Base-by-base conservation (phyloP, 2,113 vertebrate species). In the Cichladusa arquata region DNA sequence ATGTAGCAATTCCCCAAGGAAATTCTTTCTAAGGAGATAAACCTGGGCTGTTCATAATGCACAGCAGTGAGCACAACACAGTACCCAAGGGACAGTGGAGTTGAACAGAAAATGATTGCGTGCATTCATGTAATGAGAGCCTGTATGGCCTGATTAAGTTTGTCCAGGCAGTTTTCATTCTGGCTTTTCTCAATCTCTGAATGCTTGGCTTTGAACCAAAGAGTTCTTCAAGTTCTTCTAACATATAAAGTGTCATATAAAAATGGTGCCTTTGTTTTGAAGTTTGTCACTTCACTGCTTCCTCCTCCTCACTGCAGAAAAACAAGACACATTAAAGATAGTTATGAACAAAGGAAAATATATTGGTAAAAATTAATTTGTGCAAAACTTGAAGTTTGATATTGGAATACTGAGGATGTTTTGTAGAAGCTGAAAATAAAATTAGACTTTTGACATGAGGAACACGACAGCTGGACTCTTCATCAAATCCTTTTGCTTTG, bases 231-330 rank as follows among this genome's bases (percentile, higher is more conserved):
- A 79, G 82, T 69, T 93, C 74, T 90, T 85, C 58, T 77, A 80
- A 83, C n/a, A 45, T 96, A 92, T 86, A 84, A 78, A 28, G 23
- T 92, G 67, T 92, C 86, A 62, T 83, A 85, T 82, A 92, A 62
- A 90, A 96, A 90, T 34, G 64, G 76, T 74, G 76, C 33, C 48
- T 96, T 96, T 95, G 94, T 97, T 91, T 95, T 72, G 57, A 81
- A 87, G 36, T 91, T 87, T 56, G 57, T 94, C 42, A 50, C 57
- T 89, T 92, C 73, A 34, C 14, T 95, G 33, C 70, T 93, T 89
- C 93, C 29, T 64, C 20, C 71, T 86, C 57, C 62, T 84, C 57
- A 69, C 23, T 65, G 81, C 69, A 88, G 51, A 62, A 93, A 86
- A 96, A 31, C 23, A 48, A 58, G 83, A 82, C 38, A 45, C n/a